Evolutionary conservation across 2,113 vertebrate species (phyloP).

Genomic region (Pterocles orientalis): DNA sequence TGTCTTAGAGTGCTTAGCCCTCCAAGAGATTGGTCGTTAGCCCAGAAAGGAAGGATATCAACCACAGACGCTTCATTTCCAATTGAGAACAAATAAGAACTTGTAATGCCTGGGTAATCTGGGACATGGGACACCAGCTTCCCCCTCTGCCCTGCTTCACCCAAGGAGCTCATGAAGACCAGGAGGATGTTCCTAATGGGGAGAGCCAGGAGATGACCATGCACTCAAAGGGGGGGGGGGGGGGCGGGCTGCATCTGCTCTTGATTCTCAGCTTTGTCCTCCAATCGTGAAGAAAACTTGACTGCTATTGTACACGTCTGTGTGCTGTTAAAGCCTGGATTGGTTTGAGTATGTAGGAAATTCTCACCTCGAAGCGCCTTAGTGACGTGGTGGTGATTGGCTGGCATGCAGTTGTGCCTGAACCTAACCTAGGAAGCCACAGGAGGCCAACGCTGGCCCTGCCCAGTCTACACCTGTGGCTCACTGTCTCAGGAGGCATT

Average conservation of each 20-base stretch:
- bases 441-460: neutral
- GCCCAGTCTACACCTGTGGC: neutral
- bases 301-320: neutral
- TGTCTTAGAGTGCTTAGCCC: neutral
- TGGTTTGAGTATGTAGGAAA: neutral
- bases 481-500: neutral
- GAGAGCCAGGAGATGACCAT: neutral
- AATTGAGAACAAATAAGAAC: neutral
- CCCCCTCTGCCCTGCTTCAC: neutral
- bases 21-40: neutral
- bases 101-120: neutral
- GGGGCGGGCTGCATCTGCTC: neutral
- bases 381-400: fast-evolving
- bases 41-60: neutral
- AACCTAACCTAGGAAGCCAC: neutral
- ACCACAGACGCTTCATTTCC: neutral
- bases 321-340: neutral
- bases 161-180: neutral
- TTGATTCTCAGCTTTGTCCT: neutral
- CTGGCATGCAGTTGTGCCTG: fast-evolving
- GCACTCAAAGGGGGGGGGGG: neutral
- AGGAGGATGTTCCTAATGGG: neutral
- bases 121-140: neutral
- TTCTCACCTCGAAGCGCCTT: neutral
- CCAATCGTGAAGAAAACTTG: neutral